Percentiles rank a stretch among this genome's conserved stretches.
Conservation (phyloP, 2,888 invertebrate species). For the Erynnis tages region DNA sequence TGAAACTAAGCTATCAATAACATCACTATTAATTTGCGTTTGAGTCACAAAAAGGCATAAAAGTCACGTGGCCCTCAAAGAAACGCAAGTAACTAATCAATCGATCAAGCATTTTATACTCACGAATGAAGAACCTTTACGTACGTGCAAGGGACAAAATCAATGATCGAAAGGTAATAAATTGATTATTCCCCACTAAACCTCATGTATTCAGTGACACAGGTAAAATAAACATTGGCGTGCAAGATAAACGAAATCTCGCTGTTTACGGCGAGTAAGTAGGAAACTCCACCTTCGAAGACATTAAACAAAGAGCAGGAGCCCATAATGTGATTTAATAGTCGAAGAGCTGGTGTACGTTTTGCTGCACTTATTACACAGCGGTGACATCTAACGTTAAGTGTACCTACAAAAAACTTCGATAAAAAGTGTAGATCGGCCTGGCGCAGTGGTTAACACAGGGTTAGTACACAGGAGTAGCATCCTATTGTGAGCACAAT, state of each 20-base stretch:
- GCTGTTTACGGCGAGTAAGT: constrained; percentile 43
- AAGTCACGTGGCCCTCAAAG: too few relatives aligned
- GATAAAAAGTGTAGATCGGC: too few relatives aligned
- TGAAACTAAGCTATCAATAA: too few relatives aligned
- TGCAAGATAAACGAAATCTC: constrained; percentile 48
- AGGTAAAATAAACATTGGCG: constrained; percentile 29
- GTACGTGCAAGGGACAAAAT: constrained; percentile 4
- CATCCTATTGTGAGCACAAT: too few relatives aligned
- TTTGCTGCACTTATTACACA: background rate
- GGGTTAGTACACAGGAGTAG: background rate
- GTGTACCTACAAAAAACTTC: background rate
- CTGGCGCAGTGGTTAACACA: too few relatives aligned
- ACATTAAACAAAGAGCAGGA: constrained; percentile 63
- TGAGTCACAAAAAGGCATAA: too few relatives aligned
- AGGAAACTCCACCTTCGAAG: constrained; percentile 50
- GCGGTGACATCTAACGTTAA: background rate
- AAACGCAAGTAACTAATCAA: too few relatives aligned
- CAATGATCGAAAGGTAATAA: constrained; percentile 16
- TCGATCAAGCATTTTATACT: too few relatives aligned
- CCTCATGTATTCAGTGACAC: constrained; percentile 25
- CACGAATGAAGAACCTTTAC: too few relatives aligned
- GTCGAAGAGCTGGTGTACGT: background rate
- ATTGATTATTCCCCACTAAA: constrained; percentile 19
- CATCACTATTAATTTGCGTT: too few relatives aligned
- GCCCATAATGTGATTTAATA: constrained; percentile 70